These are phyloP conservation scores for Alligator mississippiensis DNA, from an alignment of 2,113 vertebrate species.

Conservation along the genomic window DNA sequence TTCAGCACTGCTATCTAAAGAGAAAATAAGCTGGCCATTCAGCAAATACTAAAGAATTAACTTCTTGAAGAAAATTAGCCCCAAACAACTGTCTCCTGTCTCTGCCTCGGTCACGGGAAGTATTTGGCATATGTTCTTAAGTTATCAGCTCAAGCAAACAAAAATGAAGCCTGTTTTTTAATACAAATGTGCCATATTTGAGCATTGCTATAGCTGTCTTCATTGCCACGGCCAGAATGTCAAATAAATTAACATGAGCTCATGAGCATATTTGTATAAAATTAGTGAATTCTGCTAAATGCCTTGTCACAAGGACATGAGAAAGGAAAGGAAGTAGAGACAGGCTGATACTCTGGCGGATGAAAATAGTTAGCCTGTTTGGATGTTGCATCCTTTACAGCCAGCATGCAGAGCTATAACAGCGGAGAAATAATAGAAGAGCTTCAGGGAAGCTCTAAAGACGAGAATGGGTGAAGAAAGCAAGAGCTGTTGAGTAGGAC, in stretches of 20 bases:
- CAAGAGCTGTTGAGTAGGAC: background rate
- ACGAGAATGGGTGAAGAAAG: background rate
- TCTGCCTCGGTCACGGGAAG: rapidly evolving
- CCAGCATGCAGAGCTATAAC: background rate
- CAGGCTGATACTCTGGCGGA: background rate
- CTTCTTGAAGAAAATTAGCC: background rate
- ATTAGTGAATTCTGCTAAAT: too few species aligned
- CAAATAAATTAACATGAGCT: background rate
- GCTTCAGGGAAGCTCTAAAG: background rate
- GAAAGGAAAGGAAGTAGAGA: background rate
- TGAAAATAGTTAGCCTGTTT: background rate
- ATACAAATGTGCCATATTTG: background rate
- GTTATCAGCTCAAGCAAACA: background rate
- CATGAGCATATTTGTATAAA: background rate
- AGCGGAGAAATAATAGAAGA: background rate
- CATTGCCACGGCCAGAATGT: background rate
- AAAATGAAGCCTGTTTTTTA: background rate
- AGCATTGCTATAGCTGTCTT: background rate
- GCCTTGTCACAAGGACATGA: too few species aligned
- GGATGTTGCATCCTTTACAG: background rate
- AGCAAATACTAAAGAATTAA: background rate
- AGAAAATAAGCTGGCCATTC: background rate
- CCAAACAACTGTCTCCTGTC: background rate
- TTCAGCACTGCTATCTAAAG: background rate
- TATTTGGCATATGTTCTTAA: rapidly evolving